A percentile compares a stretch with the other conserved stretches of the same genome.
phyloP scores from a whole-genome alignment of 1,140 invertebrate species.

The Parasteatoda tepidariorum region DNA sequence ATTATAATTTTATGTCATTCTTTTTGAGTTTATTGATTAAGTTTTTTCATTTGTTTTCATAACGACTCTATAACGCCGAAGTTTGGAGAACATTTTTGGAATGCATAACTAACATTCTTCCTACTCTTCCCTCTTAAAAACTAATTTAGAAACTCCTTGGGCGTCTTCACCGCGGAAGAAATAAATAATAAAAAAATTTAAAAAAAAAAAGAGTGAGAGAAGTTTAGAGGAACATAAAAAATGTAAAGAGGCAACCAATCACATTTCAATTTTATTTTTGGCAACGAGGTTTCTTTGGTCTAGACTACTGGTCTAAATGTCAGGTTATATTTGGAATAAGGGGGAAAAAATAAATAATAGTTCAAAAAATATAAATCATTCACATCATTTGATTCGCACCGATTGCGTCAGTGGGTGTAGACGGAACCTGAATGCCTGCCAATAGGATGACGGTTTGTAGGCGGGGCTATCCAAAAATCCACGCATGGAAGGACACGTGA shows the following conservation, averaged over 20 bases:
- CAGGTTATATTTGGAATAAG: conserved; percentile 49
- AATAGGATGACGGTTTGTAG: conserved; percentile 28
- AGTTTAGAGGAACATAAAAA: too few species aligned
- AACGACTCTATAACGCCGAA: too few species aligned
- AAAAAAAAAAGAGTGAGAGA: not conserved
- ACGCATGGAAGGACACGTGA: conserved; percentile 51
- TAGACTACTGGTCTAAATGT: conserved; percentile 44
- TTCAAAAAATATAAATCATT: conserved; percentile 53
- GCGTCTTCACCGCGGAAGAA: not conserved
- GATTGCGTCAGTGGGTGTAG: conserved; percentile 55
- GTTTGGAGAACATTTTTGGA: conserved; percentile 26
- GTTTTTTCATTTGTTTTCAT: too few species aligned
- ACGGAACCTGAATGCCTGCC: conserved; percentile 34
- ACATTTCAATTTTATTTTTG: conserved; percentile 48
- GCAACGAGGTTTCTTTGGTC: not conserved
- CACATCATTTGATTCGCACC: conserved; percentile 51
- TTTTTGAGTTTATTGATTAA: too few species aligned
- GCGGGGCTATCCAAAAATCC: conserved; percentile 48
- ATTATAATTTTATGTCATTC: too few species aligned
- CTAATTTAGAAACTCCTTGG: conserved; percentile 45
- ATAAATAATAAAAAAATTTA: not conserved
- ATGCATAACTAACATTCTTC: conserved; percentile 47
- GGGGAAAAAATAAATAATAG: not conserved
- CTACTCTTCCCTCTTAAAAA: conserved; percentile 25
- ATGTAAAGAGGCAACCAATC: too few species aligned